These are phyloP conservation scores for Oreochromis niloticus DNA, from an alignment of 2,113 vertebrate genomes.

Conservation along the genomic window DNA sequence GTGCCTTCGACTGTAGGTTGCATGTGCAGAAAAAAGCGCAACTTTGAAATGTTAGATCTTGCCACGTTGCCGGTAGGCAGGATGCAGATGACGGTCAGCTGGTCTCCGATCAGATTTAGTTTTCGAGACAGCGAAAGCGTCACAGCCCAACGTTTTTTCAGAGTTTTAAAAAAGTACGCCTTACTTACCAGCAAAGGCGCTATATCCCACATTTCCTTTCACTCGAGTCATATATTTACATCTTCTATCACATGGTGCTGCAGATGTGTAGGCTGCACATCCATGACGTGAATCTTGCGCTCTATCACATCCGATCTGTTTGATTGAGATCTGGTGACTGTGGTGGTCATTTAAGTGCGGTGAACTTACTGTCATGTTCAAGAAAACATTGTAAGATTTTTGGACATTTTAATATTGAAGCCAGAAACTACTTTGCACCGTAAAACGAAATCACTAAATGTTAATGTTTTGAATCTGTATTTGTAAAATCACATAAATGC, in stretches of 20 bases:
- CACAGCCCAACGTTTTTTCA: background rate
- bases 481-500: background rate
- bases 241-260: background rate
- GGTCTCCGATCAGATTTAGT: slow-evolving; percentile 7
- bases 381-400: background rate
- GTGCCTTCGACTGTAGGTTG: background rate
- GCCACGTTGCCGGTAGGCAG: slow-evolving; percentile 54
- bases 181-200: background rate
- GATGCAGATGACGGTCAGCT: background rate
- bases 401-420: background rate
- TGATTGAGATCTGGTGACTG: background rate
- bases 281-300: background rate
- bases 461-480: background rate
- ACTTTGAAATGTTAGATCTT: background rate
- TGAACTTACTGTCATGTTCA: background rate
- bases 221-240: background rate
- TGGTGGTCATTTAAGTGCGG: background rate
- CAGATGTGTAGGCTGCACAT: background rate
- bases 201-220: background rate
- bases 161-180: background rate
- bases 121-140: background rate
- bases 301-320: background rate
- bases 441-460: background rate
- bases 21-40: background rate
- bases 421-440: background rate